phyloP scores from a whole-genome alignment of 2,888 invertebrate species.

The Drosophila mimetica region DNA sequence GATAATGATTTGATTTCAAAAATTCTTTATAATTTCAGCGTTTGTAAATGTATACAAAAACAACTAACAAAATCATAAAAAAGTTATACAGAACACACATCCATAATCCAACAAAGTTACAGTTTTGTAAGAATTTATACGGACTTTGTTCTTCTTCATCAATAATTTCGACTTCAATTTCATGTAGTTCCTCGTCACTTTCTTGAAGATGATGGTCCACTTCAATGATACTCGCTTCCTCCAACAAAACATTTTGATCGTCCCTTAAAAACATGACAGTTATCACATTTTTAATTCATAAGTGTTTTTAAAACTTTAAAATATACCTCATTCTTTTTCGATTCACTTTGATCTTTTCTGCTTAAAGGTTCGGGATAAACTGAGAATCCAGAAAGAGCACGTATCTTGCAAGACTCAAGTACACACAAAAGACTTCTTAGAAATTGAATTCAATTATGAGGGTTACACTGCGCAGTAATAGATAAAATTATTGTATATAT shows the following conservation, averaged over 20 bases:
- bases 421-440: neutral
- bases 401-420: neutral
- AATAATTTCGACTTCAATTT: neutral
- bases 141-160: neutral
- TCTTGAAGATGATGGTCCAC: conserved; percentile 2
- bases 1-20: neutral
- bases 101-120: conserved; percentile 21
- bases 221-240: conserved; percentile 8
- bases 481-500: no score
- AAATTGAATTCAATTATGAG: neutral
- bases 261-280: conserved; percentile 35
- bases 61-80: conserved; percentile 39
- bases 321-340: conserved; percentile 21
- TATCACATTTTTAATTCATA: neutral
- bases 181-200: neutral
- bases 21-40: conserved; percentile 4
- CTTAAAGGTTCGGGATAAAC: conserved; percentile 42
- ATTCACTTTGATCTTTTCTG: conserved; percentile 17
- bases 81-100: conserved; percentile 54
- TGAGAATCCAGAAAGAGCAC: conserved; percentile 27
- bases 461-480: neutral
- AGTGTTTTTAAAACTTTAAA: neutral
- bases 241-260: conserved; percentile 34
- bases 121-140: conserved; percentile 11
- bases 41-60: conserved; percentile 13